Evolutionary conservation across 2,113 vertebrate species (phyloP), one percentile per base, ranked within the genome.

Genomic region (Aegithalos caudatus): DNA sequence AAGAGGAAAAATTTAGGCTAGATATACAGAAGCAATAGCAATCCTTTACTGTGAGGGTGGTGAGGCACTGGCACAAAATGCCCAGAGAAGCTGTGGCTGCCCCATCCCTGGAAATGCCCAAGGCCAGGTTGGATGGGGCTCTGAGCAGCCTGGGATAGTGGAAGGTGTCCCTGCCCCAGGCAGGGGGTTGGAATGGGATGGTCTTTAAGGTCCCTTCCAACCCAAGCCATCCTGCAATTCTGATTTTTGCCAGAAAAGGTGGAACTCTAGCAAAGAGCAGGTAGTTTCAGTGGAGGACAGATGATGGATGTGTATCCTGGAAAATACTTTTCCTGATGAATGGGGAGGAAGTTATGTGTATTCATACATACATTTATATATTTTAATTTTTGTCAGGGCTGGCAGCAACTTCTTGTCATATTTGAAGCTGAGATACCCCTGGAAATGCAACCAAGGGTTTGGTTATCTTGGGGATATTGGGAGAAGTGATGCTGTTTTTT

Each of bases 101-200:
- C 3, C 4, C 21, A 35, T 22, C 25, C 21, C 18, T 57, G 42
- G 29, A 3, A 35, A 7, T 25, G 44, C 17, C 10, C 35, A 12
- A 42, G 66, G 29, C 25, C 14, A 17, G 31, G 29, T 2, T 56
- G 40, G 21, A 31, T 37, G 35, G 11, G 48, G 21, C 42, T 31
- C 1, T 11, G 9, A 56, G 35, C 21, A 42, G 0, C 25, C 5
- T 56, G 11, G 17, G 3, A 0, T 8, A 17, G 18, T 45, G 45
- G 37, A 31, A 51, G 37, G 18, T 44, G 45, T 15, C 37, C 45
- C 45, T 69, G 38, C 22, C 33, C 37, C 5, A 4, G 51, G 53
- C 33, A 37, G 14, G 18, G 17, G 4, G 6, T 7, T 64, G 31
- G 21, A 42, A 57, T 2, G 8, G 69, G 42, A 4, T 48, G 31